These are phyloP conservation scores for Selenia dentaria DNA, from an alignment of 2,888 invertebrate species.

Conservation along the genomic window DNA sequence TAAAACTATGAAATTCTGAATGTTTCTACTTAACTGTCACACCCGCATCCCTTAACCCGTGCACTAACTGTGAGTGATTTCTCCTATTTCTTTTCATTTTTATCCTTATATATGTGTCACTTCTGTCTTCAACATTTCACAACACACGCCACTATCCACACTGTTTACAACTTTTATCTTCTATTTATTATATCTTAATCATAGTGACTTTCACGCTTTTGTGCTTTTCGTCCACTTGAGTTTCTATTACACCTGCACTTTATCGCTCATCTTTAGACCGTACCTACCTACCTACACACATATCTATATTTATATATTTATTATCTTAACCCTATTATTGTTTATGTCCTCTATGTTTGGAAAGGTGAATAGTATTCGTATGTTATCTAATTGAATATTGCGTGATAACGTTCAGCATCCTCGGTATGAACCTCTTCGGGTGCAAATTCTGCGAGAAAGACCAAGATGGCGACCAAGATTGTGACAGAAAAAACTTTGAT, in stretches of 20 bases:
- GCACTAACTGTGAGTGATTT: constrained; percentile 83
- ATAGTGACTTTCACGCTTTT: constrained; percentile 74
- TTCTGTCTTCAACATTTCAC: constrained; percentile 72
- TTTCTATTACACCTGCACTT: constrained; percentile 72
- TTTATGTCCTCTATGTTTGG: constrained; percentile 62
- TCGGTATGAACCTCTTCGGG: constrained; percentile 99
- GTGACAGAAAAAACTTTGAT: constrained; percentile 99
- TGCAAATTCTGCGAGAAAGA: constrained; percentile 99
- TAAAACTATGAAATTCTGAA: constrained; percentile 73
- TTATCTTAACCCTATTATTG: constrained; percentile 43
- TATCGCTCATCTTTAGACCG: constrained; percentile 62
- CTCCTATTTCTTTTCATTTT: constrained; percentile 71
- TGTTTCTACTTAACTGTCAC: constrained; percentile 78
- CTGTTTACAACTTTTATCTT: constrained; percentile 77
- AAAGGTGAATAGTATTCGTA: constrained; percentile 66
- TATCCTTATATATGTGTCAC: constrained; percentile 66
- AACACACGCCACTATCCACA: constrained; percentile 80
- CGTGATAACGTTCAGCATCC: constrained; percentile 94
- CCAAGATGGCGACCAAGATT: constrained; percentile 91
- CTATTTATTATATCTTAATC: constrained; percentile 61
- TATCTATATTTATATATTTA: constrained; percentile 46
- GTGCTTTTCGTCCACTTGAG: constrained; percentile 74
- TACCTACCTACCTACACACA: constrained; percentile 32
- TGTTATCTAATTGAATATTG: constrained; percentile 80
- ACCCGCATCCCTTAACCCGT: constrained; percentile 78